Base-by-base conservation (phyloP, 2,797 vertebrate genomes). In the Salmo trutta region DNA sequence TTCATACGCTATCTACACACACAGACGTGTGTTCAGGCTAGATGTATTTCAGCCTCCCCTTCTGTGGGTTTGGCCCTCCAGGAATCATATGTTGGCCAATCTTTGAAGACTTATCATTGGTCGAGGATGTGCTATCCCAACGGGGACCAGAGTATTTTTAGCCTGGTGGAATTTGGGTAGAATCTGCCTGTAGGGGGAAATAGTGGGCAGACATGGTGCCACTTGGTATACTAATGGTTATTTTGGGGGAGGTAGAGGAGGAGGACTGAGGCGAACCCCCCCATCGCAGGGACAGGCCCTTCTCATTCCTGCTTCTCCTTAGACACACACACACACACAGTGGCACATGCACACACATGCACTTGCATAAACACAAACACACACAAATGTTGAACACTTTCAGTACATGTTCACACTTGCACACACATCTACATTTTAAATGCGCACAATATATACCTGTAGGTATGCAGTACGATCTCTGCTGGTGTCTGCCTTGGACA, bases 11-110 rank as follows among this genome's bases (percentile, higher is more conserved):
- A 75, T 59, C 75, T 56, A 24, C 52, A 8, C 54, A 24, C 31
- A 31, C 17, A 19, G 5, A 7, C 12, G 47, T 12, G 72, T 67
- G 70, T 79, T 76, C 82, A 78, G 81, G 77, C 47, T 79, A 70
- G 85, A 80, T 75, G 21, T 90, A 84, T 83, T 87, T 88, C 83
- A 81, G 85, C 82, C 84, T 88, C 71, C 62, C 72, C 10, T 21
- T 52, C 72, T 83, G 82, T 69, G 82, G 82, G 52, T 76, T 15
- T 1, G 52, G 81, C 74, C 75, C 76, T 80, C 77, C 52, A 78
- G 71, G 78, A 75, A 84, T 84, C 71, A 84, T 74, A 75, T 82
- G 78, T 75, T 75, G 73, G 56, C 76, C 70, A 66, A 62, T 74
- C 73, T 84, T 71, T 71, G 36, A 27, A 33, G 69, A 76, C 80